These are phyloP conservation scores for Anguilla anguilla DNA, from an alignment of 2,797 vertebrate species.

Conservation along the genomic window DNA sequence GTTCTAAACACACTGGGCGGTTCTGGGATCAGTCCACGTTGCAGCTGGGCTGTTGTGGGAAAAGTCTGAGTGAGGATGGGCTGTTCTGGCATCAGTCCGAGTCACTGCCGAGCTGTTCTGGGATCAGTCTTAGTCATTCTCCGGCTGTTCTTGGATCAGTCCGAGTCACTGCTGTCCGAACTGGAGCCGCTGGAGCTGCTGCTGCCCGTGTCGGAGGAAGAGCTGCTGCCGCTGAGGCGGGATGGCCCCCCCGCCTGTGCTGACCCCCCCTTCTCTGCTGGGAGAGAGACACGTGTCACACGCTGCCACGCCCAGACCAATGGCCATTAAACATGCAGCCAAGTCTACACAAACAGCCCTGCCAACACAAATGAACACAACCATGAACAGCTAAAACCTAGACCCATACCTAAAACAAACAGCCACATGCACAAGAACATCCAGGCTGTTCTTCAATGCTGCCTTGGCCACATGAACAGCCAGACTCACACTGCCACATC, in stretches of 20 bases:
- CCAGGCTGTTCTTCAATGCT: neutral
- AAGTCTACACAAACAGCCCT: neutral
- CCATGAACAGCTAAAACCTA: neutral
- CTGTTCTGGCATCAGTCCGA: constrained; percentile 18
- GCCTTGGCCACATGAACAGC: neutral
- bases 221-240: constrained; percentile 90
- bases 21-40: constrained; percentile 14
- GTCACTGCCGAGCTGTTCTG: neutral
- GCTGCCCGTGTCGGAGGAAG: constrained; percentile 90
- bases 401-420: neutral
- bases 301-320: neutral
- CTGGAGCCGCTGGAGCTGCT: constrained; percentile 96
- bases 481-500: neutral
- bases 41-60: neutral
- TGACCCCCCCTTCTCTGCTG: constrained; percentile 83
- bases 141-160: constrained; percentile 70
- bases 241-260: constrained; percentile 85
- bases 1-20: neutral
- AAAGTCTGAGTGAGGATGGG: neutral
- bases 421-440: neutral
- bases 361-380: neutral
- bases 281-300: constrained; percentile 37
- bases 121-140: neutral
- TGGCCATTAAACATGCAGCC: neutral
- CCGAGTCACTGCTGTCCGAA: constrained; percentile 94